A percentile compares a stretch with the other conserved stretches of the same genome.
phyloP scores from a whole-genome alignment of 2,797 vertebrate species.

The Silurus lanzhouensis region DNA sequence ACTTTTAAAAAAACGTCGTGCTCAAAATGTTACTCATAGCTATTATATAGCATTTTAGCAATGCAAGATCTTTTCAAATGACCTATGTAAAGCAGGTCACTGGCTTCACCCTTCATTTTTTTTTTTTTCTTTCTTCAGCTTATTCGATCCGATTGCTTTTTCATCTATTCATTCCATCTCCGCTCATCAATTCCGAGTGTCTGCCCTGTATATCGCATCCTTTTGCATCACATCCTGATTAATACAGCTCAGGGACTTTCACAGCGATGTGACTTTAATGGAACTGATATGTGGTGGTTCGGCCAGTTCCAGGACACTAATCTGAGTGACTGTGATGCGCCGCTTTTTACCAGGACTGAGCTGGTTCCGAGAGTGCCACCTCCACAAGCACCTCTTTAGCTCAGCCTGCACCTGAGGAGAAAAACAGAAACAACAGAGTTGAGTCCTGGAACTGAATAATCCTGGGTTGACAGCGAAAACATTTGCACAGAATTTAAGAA shows the following conservation, averaged over 20 bases:
- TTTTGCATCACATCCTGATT: not conserved
- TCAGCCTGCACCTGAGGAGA: conserved; percentile 80
- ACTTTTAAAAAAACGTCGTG: not conserved
- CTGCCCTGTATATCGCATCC: not conserved
- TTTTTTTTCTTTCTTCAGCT: not conserved
- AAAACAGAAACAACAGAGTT: not conserved
- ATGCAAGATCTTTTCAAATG: not conserved
- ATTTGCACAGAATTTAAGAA: not conserved
- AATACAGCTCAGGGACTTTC: conserved; percentile 49
- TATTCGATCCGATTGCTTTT: too few relatives aligned
- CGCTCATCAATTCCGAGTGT: not conserved
- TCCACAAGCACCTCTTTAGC: conserved; percentile 78
- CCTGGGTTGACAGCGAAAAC: not conserved
- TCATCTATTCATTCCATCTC: not conserved
- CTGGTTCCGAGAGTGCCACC: conserved; percentile 75
- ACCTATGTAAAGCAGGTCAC: not conserved
- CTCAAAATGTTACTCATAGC: conserved; percentile 5
- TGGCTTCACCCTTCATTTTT: not conserved
- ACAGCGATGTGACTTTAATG: conserved; percentile 73
- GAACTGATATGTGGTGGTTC: conserved; percentile 67
- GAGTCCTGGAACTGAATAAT: not conserved
- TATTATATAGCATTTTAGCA: not conserved
- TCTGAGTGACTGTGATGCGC: conserved; percentile 72
- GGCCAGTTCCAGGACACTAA: conserved; percentile 70
- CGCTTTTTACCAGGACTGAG: conserved; percentile 72